Percentiles rank a stretch among this genome's conserved stretches.
Evolutionary conservation across 1,140 invertebrate genomes (phyloP).

Genomic region (Planococcus citri): DNA sequence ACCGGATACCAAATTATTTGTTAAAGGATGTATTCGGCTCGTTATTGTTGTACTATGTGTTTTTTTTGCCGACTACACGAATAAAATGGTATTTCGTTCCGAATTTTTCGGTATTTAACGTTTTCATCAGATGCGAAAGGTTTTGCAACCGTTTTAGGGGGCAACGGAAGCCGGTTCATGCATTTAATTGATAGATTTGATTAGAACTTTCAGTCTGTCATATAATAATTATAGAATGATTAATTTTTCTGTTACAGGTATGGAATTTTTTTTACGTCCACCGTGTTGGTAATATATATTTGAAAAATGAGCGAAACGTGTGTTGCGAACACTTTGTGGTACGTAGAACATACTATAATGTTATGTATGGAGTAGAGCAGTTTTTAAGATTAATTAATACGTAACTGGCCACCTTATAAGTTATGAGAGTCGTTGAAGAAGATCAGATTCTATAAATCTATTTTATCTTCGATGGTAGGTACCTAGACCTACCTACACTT

Average conservation of each 20-base stretch:
- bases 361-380: no score
- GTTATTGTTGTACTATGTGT: neutral
- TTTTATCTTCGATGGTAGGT: no score
- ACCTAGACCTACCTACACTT: no score
- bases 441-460: no score
- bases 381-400: no score
- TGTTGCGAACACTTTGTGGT: no score
- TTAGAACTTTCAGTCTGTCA: neutral
- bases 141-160: neutral
- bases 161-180: neutral
- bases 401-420: no score
- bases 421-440: no score
- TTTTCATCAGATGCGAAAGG: neutral
- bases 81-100: neutral
- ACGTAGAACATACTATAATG: no score
- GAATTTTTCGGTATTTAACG: neutral
- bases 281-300: neutral
- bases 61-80: neutral
- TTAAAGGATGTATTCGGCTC: neutral
- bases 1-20: constrained; percentile 3
- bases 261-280: neutral
- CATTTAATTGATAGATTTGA: neutral
- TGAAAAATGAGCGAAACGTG: neutral
- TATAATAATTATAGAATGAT: neutral
- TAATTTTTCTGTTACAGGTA: neutral